A percentile compares a stretch with the other conserved stretches of the same genome.
These are phyloP conservation scores for Amphipoea oculea DNA, from an alignment of 2,888 invertebrate species.

Conservation along the genomic window DNA sequence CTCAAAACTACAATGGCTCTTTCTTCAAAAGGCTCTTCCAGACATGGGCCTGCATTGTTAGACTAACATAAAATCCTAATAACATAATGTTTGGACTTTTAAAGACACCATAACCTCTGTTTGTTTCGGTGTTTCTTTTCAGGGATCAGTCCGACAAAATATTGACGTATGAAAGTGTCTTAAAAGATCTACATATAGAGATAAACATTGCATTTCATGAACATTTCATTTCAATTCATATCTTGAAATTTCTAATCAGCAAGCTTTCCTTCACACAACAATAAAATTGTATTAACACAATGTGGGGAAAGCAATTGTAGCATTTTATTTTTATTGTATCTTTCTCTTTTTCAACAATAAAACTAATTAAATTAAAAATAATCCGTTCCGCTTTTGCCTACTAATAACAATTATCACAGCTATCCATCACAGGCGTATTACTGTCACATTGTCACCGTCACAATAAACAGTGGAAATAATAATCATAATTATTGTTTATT, in stretches of 20 bases:
- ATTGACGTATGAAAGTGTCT: not conserved
- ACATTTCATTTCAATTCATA: not conserved
- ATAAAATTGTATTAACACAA: not conserved
- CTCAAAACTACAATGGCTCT: too few species aligned
- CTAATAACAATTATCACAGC: slow-evolving; percentile 1
- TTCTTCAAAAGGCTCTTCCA: too few species aligned
- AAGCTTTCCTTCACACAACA: not conserved
- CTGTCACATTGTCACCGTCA: slow-evolving; percentile 27
- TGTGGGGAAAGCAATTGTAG: not conserved
- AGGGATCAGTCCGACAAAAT: not conserved
- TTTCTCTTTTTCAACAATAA: slow-evolving; percentile 17
- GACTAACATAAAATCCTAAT: too few species aligned
- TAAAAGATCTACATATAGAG: too few species aligned
- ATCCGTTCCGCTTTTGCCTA: not conserved
- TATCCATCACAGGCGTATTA: slow-evolving; percentile 5
- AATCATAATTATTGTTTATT: slow-evolving; percentile 31
- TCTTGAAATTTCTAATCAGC: not conserved
- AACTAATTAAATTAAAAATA: slow-evolving; percentile 17
- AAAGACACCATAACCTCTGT: too few species aligned
- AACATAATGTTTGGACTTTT: too few species aligned
- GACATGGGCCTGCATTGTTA: too few species aligned
- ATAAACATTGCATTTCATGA: too few species aligned
- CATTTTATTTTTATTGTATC: not conserved
- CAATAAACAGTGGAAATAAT: slow-evolving; percentile 9
- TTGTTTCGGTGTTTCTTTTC: not conserved